Evolutionary conservation across 2,113 vertebrate genomes (phyloP), one percentile per base, ranked within the genome.

Genomic region (Ptilorrhoa leucosticta): DNA sequence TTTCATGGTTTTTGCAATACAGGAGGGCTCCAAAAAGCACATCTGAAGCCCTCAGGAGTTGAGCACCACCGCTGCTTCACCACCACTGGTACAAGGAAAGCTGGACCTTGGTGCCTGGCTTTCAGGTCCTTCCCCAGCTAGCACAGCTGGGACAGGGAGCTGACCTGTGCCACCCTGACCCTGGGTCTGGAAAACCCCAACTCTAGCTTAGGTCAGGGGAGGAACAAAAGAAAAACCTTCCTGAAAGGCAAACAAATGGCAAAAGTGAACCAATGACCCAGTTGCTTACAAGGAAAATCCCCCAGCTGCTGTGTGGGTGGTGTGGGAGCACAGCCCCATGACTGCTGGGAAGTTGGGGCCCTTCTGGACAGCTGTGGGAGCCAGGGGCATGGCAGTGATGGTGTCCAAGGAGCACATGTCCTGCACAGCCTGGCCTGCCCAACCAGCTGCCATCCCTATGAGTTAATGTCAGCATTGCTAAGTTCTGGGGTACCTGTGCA

Each of bases 371-470:
- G 50, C 14, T 1, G 4, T 64, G 42, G 40, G 15, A 80, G 39
- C 31, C 1, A 15, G 18, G 12, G 22, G 10, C 35, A 42, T 1
- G 0, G 18, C 10, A 45, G 53, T 0, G 4, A 10, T 33, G 68
- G 31, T 3, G 3, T 31, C 33, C 2, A 2, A 58, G 48, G 27
- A 65, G 23, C 48, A 4, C 30, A 17, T 0, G 3, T 58, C 44
- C 76, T 37, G 31, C 15, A 1, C 47, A 71, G 61, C 57, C 71
- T 2, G 2, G 26, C 44, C 2, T 6, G 37, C 37, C 4, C 3
- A 7, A 48, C 33, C 3, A 11, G 54, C 56, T 4, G 2, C 44
- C 7, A 0, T 37, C 30, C n/a, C 27, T 15, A 2, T 0, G 0
- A 35, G 47, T 11, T 35, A 14, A 56, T 31, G 22, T 17, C 33